Evolutionary conservation across 53 echinoderm and acorn worm species (phyloP).

Genomic region (Temnopleurus reevesii): DNA sequence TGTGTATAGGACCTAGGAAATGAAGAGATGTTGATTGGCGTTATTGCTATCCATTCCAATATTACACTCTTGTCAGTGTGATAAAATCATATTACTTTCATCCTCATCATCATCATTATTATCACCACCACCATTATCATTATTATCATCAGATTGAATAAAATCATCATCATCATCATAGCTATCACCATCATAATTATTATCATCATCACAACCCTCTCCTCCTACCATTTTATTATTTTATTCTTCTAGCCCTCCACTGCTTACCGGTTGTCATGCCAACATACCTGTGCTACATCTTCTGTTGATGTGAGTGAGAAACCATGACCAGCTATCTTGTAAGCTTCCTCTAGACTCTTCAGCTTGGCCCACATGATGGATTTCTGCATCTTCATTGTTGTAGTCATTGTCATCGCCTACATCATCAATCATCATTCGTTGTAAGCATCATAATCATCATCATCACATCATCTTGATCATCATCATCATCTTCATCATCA

Average conservation of each 20-base stretch:
- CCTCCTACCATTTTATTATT: neutral
- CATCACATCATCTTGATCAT: no score
- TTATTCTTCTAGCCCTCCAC: no score
- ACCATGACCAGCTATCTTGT: constrained; percentile 80
- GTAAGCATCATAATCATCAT: neutral
- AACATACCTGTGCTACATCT: constrained; percentile 90
- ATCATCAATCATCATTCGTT: neutral
- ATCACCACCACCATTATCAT: neutral
- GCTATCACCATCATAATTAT: neutral
- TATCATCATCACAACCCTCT: constrained; percentile 1
- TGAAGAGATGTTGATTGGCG: neutral
- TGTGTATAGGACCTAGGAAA: constrained; percentile 75
- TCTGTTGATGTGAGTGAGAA: constrained; percentile 95
- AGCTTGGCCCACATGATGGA: neutral
- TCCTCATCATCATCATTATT: neutral
- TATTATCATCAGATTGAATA: neutral
- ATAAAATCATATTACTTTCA: neutral
- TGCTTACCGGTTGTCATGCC: no score
- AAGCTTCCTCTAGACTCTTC: constrained; percentile 78
- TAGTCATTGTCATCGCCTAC: neutral
- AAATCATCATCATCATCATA: neutral
- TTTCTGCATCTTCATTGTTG: neutral
- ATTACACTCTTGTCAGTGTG: no score
- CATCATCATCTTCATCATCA: no score
- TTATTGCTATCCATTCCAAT: no score